Evolutionary conservation across 2,797 vertebrate genomes (phyloP).

Genomic region (Phalloptychus januarius): DNA sequence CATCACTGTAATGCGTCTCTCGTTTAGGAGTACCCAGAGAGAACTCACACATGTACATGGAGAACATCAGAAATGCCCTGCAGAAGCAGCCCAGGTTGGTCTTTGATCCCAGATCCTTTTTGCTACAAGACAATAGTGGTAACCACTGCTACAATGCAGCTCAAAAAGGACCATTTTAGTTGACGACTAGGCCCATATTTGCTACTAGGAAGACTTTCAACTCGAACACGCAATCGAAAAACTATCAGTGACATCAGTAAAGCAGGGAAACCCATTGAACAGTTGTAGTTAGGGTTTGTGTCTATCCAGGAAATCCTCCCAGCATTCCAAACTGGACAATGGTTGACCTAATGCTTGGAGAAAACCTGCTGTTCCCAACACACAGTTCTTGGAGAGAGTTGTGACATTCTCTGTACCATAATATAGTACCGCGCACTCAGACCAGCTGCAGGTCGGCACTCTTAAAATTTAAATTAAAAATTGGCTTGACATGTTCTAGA

Average conservation of each 20-base stretch:
- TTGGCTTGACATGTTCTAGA: not conserved
- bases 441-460: not conserved
- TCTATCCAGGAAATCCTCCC: not conserved
- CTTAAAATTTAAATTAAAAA: not conserved
- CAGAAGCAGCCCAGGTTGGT: not conserved
- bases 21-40: not conserved
- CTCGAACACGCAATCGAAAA: not conserved
- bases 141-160: not conserved
- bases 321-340: not conserved
- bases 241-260: not conserved
- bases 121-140: not conserved
- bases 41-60: not conserved
- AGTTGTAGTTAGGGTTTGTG: not conserved
- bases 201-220: not conserved
- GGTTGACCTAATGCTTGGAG: not conserved
- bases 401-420: not conserved
- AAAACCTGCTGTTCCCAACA: not conserved
- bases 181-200: not conserved
- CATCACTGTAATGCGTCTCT: not conserved
- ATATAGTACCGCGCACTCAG: not conserved
- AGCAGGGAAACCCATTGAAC: not conserved
- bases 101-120: not conserved
- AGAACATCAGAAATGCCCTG: not conserved
- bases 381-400: not conserved
- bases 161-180: not conserved